Evolutionary conservation across 2,113 vertebrate species (phyloP).

Genomic region (Dicaeum eximium): DNA sequence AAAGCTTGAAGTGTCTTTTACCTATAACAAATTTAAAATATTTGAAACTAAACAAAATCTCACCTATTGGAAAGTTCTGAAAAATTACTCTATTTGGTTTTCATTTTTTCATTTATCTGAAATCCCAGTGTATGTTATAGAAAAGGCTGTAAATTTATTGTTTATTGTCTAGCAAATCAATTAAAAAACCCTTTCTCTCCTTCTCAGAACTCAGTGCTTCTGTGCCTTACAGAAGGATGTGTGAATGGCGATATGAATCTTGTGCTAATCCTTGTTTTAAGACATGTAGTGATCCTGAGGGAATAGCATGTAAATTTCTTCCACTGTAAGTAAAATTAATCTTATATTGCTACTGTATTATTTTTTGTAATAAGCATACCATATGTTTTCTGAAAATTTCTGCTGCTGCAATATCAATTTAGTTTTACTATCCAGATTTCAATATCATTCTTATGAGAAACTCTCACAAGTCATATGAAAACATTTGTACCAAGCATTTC

Average conservation of each 20-base stretch:
- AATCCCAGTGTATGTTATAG: neutral
- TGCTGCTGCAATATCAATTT: neutral
- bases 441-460: neutral
- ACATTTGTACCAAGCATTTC: neutral
- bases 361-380: neutral
- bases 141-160: neutral
- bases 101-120: neutral
- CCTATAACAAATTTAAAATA: neutral
- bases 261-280: conserved; percentile 90
- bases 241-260: conserved; percentile 92
- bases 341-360: neutral
- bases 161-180: neutral
- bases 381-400: neutral
- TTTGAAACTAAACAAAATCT: neutral
- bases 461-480: neutral
- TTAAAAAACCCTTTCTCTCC: neutral
- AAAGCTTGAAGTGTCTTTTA: neutral
- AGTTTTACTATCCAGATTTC: neutral
- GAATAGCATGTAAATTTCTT: conserved; percentile 86
- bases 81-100: neutral
- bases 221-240: conserved; percentile 93
- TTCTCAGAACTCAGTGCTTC: conserved; percentile 84
- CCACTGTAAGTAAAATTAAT: conserved; percentile 83
- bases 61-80: neutral
- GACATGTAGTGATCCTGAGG: conserved; percentile 89